phyloP scores from a whole-genome alignment of 2,888 invertebrate species.

The Augochlorella aurata region DNA sequence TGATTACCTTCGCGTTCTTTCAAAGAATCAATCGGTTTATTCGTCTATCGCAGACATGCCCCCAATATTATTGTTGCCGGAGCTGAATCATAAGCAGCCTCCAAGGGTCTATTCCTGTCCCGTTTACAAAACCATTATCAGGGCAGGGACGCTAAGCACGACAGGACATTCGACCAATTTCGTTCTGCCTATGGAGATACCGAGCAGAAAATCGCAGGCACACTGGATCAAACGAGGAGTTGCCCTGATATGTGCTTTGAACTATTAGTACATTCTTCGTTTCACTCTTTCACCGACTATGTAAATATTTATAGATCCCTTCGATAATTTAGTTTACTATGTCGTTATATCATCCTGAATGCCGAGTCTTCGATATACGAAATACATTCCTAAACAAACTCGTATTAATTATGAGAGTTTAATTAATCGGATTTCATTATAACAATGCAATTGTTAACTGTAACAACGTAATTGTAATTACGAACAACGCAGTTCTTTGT shows the following conservation, averaged over 20 bases:
- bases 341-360: neutral
- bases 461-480: too few species aligned
- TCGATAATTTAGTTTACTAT: neutral
- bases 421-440: neutral
- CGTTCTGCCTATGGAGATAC: slow-evolving; percentile 85
- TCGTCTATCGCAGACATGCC: slow-evolving; percentile 85
- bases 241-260: slow-evolving; percentile 84
- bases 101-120: slow-evolving; percentile 84
- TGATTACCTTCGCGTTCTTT: neutral
- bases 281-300: neutral
- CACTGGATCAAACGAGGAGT: slow-evolving; percentile 87
- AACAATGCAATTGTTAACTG: neutral
- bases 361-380: neutral
- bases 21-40: neutral
- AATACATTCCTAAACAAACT: neutral
- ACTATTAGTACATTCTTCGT: slow-evolving; percentile 78
- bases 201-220: slow-evolving; percentile 83
- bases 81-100: slow-evolving; percentile 84
- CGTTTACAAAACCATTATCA: slow-evolving; percentile 86
- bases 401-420: neutral
- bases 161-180: slow-evolving; percentile 89
- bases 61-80: slow-evolving; percentile 87
- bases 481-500: too few species aligned
- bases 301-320: neutral
- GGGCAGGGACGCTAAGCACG: slow-evolving; percentile 86